A percentile compares a stretch with the other conserved stretches of the same genome.
Conservation (phyloP, 2,888 invertebrate species). For the Timema cristinae region DNA sequence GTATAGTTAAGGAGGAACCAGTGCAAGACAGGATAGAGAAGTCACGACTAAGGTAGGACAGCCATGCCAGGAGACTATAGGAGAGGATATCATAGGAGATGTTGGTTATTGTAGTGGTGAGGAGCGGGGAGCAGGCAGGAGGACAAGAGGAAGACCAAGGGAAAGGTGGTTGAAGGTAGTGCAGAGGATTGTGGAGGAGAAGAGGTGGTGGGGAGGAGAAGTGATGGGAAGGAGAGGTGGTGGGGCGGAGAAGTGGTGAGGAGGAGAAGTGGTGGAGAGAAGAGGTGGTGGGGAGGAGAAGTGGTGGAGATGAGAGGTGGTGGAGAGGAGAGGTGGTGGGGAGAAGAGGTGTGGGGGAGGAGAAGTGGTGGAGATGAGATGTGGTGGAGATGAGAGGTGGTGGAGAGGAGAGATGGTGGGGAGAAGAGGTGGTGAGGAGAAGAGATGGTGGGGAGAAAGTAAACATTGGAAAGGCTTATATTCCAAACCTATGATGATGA, state of each 20-base stretch:
- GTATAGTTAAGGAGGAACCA: too few species aligned
- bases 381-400: background rate
- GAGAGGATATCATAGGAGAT: conserved; percentile 12
- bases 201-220: background rate
- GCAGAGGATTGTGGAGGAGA: background rate
- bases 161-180: background rate
- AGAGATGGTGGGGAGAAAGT: too few species aligned
- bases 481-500: too few species aligned
- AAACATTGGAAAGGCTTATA: too few species aligned
- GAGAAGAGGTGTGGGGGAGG: background rate
- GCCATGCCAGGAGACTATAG: background rate
- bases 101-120: background rate
- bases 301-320: background rate
- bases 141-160: background rate
- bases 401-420: background rate
- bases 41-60: too few species aligned
- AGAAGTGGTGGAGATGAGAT: too few species aligned
- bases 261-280: background rate
- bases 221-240: background rate
- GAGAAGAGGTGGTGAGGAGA: background rate
- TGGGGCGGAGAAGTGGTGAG: background rate
- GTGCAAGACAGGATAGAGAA: too few species aligned
- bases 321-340: background rate
- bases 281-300: background rate
- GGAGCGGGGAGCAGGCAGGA: background rate